phyloP scores from a whole-genome alignment of 2,888 invertebrate genomes.

The Coecobrya sp. region DNA sequence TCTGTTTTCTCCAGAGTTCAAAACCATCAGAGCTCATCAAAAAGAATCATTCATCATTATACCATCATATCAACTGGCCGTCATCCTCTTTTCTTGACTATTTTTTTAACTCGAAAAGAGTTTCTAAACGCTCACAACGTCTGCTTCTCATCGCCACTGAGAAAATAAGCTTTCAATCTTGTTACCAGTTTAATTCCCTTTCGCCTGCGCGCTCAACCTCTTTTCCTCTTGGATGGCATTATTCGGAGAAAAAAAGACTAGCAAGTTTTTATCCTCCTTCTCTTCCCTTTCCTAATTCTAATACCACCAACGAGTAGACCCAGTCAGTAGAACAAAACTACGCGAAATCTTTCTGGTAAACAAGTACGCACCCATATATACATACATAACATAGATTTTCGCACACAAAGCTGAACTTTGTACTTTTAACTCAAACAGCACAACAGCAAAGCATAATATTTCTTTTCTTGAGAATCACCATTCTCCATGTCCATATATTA shows the following conservation, averaged over 20 bases:
- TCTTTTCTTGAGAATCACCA: constrained; percentile 10
- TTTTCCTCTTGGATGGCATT: not conserved
- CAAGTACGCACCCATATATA: not conserved
- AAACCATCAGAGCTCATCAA: not conserved
- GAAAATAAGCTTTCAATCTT: constrained; percentile 39
- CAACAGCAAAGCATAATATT: not conserved
- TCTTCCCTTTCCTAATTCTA: not conserved
- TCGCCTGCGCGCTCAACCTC: constrained; percentile 19
- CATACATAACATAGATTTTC: not conserved
- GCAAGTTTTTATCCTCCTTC: not conserved
- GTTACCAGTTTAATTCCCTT: constrained; percentile 43
- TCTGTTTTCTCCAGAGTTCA: constrained; percentile 32
- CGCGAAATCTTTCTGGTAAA: not conserved
- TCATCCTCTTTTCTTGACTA: constrained; percentile 16
- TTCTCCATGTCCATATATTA: not conserved
- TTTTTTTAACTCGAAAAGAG: not conserved
- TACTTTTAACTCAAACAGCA: constrained; percentile 19
- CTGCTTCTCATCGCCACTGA: constrained; percentile 39
- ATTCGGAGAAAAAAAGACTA: not conserved
- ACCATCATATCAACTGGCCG: not conserved
- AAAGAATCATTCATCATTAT: constrained; percentile 35
- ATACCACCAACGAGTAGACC: not conserved
- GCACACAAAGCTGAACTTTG: constrained; percentile 13
- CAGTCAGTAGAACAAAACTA: not conserved
- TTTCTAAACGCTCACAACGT: not conserved